Percentiles rank a stretch among this genome's conserved stretches.
These are phyloP conservation scores for Phymastichus coffea DNA, from an alignment of 1,140 invertebrate species.

Conservation along the genomic window DNA sequence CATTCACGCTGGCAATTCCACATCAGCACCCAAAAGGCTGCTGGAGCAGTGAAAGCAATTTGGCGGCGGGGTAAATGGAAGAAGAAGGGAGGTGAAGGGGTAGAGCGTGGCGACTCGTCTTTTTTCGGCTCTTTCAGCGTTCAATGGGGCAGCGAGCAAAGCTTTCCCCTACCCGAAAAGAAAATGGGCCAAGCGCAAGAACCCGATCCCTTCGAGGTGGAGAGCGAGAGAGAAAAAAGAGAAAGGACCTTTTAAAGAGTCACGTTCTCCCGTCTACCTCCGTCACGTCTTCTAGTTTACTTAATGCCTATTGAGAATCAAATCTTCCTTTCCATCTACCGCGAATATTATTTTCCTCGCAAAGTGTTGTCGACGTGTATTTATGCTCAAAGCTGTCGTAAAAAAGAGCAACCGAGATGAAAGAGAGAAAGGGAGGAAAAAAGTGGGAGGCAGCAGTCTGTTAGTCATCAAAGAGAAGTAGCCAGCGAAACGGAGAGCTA, in stretches of 20 bases:
- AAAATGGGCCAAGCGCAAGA: conserved; percentile 17
- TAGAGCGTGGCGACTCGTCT: conserved; percentile 17
- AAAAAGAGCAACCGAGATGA: conserved; percentile 6
- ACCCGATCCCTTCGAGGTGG: too few relatives aligned
- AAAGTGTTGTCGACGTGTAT: conserved; percentile 26
- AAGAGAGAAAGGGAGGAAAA: too few relatives aligned
- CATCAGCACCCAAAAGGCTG: conserved; percentile 11
- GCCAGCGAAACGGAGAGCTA: not conserved
- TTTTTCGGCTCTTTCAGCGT: conserved; percentile 19
- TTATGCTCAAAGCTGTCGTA: conserved; percentile 28
- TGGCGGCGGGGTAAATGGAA: not conserved
- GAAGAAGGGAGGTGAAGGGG: conserved; percentile 18
- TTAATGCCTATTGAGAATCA: conserved; percentile 26
- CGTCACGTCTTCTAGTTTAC: conserved; percentile 4
- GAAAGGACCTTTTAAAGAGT: conserved; percentile 22
- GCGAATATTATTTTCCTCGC: conserved; percentile 31
- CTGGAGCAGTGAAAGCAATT: conserved; percentile 14
- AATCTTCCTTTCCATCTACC: conserved; percentile 27
- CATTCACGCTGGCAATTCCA: conserved; percentile 5
- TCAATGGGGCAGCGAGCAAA: conserved; percentile 5
- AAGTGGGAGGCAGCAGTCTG: too few relatives aligned
- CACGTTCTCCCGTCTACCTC: not conserved
- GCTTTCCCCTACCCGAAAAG: not conserved
- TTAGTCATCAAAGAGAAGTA: conserved; percentile 10
- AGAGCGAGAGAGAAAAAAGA: not conserved